These are phyloP conservation scores for Pardosa pseudoannulata DNA, from an alignment of 2,888 invertebrate genomes.

Conservation along the genomic window DNA sequence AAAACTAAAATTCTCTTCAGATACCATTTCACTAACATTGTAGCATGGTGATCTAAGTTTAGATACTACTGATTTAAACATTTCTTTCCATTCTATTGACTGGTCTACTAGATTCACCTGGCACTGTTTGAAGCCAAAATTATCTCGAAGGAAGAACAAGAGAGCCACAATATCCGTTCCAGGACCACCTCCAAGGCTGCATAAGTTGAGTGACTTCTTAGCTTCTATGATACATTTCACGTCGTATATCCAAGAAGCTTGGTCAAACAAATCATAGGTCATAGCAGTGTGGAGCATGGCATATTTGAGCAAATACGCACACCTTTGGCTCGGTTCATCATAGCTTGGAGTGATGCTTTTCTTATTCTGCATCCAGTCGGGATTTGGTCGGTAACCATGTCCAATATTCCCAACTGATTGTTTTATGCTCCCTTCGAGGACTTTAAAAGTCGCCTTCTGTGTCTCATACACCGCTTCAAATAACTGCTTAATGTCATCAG, in stretches of 20 bases:
- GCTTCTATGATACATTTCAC: not conserved
- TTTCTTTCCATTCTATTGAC: not conserved
- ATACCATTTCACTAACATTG: not conserved
- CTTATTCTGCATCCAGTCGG: not conserved
- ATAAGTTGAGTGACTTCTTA: not conserved
- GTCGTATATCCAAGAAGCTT: not conserved
- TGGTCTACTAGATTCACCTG: not conserved
- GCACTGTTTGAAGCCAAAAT: slow-evolving; percentile 8
- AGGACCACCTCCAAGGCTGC: slow-evolving; percentile 44
- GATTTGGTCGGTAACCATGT: slow-evolving; percentile 27
- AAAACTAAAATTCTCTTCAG: not conserved
- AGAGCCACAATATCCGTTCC: slow-evolving; percentile 22
- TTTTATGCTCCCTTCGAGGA: not conserved
- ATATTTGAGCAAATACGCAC: slow-evolving; percentile 48
- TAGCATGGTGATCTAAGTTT: not conserved
- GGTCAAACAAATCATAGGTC: not conserved
- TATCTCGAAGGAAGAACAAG: not conserved
- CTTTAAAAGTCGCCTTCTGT: too few relatives aligned
- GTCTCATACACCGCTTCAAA: too few relatives aligned
- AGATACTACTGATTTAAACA: slow-evolving; percentile 3
- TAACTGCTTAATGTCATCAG: too few relatives aligned
- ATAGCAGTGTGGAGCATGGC: slow-evolving; percentile 24
- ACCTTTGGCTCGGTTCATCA: slow-evolving; percentile 23
- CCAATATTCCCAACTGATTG: slow-evolving; percentile 9
- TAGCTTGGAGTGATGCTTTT: not conserved